Conservation (phyloP, 2,888 invertebrate species). For the Lasioglossum pauxillum region DNA sequence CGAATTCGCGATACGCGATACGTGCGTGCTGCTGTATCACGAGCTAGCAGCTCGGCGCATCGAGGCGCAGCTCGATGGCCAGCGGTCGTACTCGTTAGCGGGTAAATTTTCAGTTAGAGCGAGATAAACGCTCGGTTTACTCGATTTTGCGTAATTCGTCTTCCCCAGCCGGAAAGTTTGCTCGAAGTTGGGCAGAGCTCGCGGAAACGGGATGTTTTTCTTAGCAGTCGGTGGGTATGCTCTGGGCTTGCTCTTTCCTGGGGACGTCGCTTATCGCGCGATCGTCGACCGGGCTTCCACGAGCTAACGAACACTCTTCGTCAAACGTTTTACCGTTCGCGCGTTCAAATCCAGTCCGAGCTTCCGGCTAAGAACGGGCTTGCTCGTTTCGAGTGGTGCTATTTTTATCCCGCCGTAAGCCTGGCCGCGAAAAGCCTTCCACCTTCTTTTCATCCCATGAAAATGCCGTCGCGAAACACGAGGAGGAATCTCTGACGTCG, state of each 20-base stretch:
- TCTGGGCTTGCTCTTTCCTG: not conserved
- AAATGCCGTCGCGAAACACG: conserved; percentile 26
- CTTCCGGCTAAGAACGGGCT: not conserved
- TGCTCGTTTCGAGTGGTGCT: conserved; percentile 28
- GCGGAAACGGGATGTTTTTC: conserved; percentile 5
- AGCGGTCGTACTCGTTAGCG: conserved; percentile 27
- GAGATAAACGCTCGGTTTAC: not conserved
- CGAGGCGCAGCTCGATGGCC: not conserved
- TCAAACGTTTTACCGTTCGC: conserved; percentile 20
- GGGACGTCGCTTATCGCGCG: conserved; percentile 21
- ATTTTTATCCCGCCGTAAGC: conserved; percentile 55
- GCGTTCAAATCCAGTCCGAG: conserved; percentile 15
- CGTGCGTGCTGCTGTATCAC: not conserved
- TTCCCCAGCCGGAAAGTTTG: not conserved
- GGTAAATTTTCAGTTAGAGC: conserved; percentile 24
- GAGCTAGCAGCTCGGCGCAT: not conserved
- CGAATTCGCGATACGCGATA: conserved; percentile 46
- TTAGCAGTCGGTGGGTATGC: not conserved
- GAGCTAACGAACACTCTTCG: not conserved
- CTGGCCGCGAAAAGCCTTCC: conserved; percentile 28
- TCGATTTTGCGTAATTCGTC: not conserved
- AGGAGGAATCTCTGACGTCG: conserved; percentile 39
- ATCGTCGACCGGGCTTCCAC: not conserved
- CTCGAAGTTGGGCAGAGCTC: not conserved
- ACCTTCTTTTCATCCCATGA: conserved; percentile 23